phyloP scores from a whole-genome alignment of 2,888 invertebrate genomes.

The Acheta domesticus region DNA sequence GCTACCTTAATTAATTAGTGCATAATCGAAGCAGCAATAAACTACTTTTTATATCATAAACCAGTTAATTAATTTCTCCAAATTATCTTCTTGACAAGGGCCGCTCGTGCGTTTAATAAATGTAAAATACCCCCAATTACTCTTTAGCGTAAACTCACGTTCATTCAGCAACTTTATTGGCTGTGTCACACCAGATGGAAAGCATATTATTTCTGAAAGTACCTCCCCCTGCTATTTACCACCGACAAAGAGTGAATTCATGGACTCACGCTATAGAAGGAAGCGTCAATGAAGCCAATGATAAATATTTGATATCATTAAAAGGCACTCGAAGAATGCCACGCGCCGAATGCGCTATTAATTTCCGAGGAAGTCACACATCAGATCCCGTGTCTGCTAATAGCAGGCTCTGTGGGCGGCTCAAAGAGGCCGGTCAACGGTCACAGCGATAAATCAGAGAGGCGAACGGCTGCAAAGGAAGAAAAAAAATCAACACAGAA shows the following conservation, averaged over 20 bases:
- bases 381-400: constrained; percentile 18
- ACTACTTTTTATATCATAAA: not conserved
- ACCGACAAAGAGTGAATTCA: not conserved
- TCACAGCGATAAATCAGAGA: not conserved
- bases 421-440: not conserved
- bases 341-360: not conserved
- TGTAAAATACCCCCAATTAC: constrained; percentile 2
- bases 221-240: not conserved
- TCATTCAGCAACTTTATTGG: constrained; percentile 8
- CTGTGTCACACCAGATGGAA: not conserved
- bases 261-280: not conserved
- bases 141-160: not conserved
- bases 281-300: not conserved
- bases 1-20: not conserved
- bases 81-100: not conserved
- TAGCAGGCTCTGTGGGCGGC: not conserved
- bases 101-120: not conserved
- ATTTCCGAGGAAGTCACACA: constrained; percentile 7
- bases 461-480: not conserved
- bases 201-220: not conserved
- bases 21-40: not conserved
- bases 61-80: not conserved
- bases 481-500: not conserved
- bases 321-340: constrained; percentile 9
- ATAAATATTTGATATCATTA: constrained; percentile 18